Evolutionary conservation across 2,113 vertebrate genomes (phyloP).

Genomic region (Microtus oregoni): DNA sequence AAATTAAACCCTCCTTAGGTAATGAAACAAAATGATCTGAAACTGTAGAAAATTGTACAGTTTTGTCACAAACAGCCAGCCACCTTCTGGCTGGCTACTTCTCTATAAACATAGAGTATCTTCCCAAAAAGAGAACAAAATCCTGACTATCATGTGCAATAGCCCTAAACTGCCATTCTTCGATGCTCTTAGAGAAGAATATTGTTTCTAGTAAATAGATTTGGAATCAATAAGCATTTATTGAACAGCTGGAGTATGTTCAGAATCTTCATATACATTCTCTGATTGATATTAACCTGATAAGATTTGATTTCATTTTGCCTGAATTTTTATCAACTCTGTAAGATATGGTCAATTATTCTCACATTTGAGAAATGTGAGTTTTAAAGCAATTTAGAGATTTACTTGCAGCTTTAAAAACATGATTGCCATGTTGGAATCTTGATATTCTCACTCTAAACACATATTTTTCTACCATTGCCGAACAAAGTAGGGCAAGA

Average conservation of each 20-base stretch:
- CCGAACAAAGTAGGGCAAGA: neutral
- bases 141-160: neutral
- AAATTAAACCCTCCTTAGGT: neutral
- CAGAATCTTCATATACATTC: neutral
- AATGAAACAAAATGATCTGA: neutral
- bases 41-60: neutral
- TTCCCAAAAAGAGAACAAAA: neutral
- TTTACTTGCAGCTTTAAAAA: neutral
- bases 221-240: constrained; percentile 11
- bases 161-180: neutral
- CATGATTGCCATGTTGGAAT: neutral
- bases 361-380: neutral
- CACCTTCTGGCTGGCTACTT: neutral
- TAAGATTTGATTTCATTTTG: neutral
- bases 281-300: neutral
- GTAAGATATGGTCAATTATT: neutral
- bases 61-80: neutral
- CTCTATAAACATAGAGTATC: neutral
- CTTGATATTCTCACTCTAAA: neutral
- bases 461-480: neutral
- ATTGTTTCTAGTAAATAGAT: constrained; percentile 27
- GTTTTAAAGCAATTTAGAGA: neutral
- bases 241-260: neutral
- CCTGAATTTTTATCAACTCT: neutral
- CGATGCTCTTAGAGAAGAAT: constrained; percentile 34